A percentile compares a stretch with the other conserved stretches of the same genome.
These are phyloP conservation scores for Pandemis corylana DNA, from an alignment of 2,888 invertebrate species.

Conservation along the genomic window DNA sequence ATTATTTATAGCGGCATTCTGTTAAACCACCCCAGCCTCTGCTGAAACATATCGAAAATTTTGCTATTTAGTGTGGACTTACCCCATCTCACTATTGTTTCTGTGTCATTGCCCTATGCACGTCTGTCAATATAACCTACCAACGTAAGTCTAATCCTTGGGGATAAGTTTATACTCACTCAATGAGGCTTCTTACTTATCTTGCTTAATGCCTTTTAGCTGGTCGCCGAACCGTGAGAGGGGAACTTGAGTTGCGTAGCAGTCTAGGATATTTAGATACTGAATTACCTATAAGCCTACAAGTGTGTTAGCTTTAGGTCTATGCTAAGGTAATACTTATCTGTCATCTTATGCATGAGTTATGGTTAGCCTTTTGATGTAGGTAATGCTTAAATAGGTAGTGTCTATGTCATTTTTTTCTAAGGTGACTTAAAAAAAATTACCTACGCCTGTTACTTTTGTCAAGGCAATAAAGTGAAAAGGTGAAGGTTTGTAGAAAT, in stretches of 20 bases:
- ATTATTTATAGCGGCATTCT: too few relatives aligned
- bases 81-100: background rate
- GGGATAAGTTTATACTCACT: conserved; percentile 60
- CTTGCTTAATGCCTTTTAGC: conserved; percentile 58
- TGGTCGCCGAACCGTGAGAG: conserved; percentile 60
- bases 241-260: conserved; percentile 17
- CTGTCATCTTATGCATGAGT: too few relatives aligned
- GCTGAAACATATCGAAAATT: background rate
- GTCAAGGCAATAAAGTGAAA: too few relatives aligned
- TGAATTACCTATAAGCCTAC: background rate
- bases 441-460: too few relatives aligned
- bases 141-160: conserved; percentile 51
- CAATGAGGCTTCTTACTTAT: conserved; percentile 63
- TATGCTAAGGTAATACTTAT: too few relatives aligned
- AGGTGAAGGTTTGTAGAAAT: too few relatives aligned
- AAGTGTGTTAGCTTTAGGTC: too few relatives aligned
- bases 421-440: too few relatives aligned
- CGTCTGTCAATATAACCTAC: conserved; percentile 15
- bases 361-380: too few relatives aligned
- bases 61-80: background rate
- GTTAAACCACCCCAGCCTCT: too few relatives aligned
- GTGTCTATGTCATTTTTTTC: too few relatives aligned
- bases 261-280: background rate
- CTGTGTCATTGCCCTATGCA: conserved; percentile 10
- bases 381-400: too few relatives aligned